Conservation (phyloP, 2,888 invertebrate species). For the Exocentrus adspersus region DNA sequence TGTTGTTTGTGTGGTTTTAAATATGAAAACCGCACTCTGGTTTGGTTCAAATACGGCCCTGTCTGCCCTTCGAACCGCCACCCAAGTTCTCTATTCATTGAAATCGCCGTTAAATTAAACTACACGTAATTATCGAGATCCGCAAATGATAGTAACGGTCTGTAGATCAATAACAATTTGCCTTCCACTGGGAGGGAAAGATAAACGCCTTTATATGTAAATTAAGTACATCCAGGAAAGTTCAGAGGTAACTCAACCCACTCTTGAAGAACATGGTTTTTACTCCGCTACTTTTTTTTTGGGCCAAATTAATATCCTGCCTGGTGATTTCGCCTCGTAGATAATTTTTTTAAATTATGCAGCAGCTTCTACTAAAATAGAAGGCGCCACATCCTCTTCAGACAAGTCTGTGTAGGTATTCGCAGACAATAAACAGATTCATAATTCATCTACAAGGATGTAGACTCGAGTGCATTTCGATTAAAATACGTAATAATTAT, state of each 20-base stretch:
- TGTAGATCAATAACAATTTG: constrained; percentile 2
- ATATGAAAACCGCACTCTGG: no score
- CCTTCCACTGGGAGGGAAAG: neutral
- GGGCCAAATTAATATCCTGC: no score
- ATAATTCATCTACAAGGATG: neutral
- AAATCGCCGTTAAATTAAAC: neutral
- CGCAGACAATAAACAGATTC: neutral
- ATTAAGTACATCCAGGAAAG: no score
- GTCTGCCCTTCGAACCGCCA: neutral
- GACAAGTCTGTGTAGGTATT: neutral
- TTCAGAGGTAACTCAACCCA: no score
- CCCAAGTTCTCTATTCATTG: neutral
- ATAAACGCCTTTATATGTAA: no score
- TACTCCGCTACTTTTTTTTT: no score
- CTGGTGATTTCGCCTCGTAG: no score
- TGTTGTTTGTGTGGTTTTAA: no score
- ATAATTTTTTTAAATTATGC: no score
- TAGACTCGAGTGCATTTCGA: no score
- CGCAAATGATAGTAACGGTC: constrained; percentile 5
- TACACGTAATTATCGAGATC: neutral
- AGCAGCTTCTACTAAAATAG: neutral
- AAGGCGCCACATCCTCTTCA: neutral
- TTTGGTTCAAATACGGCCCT: neutral
- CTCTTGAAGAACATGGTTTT: no score
- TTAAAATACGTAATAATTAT: no score